Evolutionary conservation across 2,888 invertebrate species (phyloP).

Genomic region (Ernsta delagoae): DNA sequence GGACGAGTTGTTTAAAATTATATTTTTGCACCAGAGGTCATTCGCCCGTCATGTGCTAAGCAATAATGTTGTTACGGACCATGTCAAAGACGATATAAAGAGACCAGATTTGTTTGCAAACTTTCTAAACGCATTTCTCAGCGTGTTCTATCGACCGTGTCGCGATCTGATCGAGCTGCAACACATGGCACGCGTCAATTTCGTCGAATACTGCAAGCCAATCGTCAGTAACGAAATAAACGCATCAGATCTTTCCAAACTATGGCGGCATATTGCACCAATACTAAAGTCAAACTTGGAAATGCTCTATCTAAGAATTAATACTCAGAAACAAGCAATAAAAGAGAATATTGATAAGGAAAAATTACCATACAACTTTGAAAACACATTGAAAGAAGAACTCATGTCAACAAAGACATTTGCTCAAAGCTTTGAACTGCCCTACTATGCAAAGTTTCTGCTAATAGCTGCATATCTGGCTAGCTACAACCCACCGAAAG

Average conservation of each 20-base stretch:
- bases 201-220: conserved; percentile 91
- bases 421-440: conserved; percentile 90
- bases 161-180: conserved; percentile 93
- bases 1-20: conserved; percentile 85
- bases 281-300: conserved; percentile 90
- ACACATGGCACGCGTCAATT: conserved; percentile 91
- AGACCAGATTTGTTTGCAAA: conserved; percentile 88
- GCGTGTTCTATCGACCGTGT: conserved; percentile 93
- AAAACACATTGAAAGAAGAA: conserved; percentile 72
- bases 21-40: conserved; percentile 66
- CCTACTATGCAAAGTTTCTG: conserved; percentile 95
- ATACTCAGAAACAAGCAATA: conserved; percentile 55
- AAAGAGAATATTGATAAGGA: conserved; percentile 64
- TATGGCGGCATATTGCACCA: conserved; percentile 93
- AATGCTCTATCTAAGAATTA: conserved; percentile 90
- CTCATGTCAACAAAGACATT: conserved; percentile 80
- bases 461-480: conserved; percentile 96
- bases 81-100: conserved; percentile 61
- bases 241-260: conserved; percentile 86
- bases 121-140: conserved; percentile 92
- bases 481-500: conserved; percentile 95
- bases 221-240: conserved; percentile 87
- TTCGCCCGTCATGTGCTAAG: conserved; percentile 63
- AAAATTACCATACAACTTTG: conserved; percentile 55
- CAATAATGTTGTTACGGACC: conserved; percentile 54